Percentiles rank a stretch among this genome's conserved stretches.
Conservation (phyloP, 2,113 vertebrate genomes). For the Gymnarchus niloticus region DNA sequence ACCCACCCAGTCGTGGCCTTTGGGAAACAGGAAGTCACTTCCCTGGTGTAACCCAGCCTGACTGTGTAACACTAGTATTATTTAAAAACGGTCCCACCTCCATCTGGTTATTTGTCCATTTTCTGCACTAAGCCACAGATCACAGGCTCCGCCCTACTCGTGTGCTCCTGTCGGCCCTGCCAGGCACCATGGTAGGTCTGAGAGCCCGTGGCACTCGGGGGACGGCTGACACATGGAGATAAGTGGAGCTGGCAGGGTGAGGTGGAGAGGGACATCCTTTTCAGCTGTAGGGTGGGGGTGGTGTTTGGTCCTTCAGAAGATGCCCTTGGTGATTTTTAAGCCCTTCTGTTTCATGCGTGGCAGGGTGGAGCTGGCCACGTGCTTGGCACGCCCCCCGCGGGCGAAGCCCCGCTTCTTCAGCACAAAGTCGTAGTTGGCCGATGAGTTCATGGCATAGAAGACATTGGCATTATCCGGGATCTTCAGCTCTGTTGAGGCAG, state of each 20-base stretch:
- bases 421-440: conserved; percentile 95
- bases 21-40: neutral
- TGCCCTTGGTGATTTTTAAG: conserved; percentile 93
- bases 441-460: conserved; percentile 98
- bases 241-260: neutral
- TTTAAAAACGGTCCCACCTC: neutral
- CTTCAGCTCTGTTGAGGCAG: conserved; percentile 73
- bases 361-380: conserved; percentile 87
- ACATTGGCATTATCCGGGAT: conserved; percentile 96
- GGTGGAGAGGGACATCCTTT: neutral
- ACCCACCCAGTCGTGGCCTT: neutral
- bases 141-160: neutral
- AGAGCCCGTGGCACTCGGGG: neutral
- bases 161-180: neutral
- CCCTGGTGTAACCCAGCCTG: neutral
- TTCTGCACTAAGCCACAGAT: neutral
- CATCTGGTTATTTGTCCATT: neutral
- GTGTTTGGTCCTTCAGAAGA: conserved; percentile 74
- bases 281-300: neutral
- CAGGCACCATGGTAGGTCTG: neutral
- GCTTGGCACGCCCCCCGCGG: conserved; percentile 78
- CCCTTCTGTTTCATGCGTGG: conserved; percentile 97
- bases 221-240: neutral
- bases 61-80: neutral
- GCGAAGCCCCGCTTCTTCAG: conserved; percentile 81